phyloP scores from a whole-genome alignment of 2,797 vertebrate genomes.

The Nyctalus aviator region DNA sequence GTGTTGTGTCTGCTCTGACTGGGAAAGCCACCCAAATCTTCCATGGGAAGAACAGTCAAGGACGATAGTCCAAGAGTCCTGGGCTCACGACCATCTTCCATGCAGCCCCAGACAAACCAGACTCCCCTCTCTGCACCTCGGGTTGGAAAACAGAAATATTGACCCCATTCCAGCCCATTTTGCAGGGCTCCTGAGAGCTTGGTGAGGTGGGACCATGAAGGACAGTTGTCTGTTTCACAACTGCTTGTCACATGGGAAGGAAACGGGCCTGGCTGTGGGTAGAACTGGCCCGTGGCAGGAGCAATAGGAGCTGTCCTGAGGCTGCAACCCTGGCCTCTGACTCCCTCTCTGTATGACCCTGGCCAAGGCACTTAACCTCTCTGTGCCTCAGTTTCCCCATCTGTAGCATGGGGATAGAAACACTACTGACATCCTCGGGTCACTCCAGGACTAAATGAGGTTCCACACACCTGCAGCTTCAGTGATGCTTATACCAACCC shows the following conservation, averaged over 20 bases:
- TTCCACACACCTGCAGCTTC: background rate
- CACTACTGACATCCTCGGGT: no score
- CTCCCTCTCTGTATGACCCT: background rate
- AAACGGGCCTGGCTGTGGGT: background rate
- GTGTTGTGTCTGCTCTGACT: background rate
- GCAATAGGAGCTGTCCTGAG: background rate
- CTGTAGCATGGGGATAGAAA: background rate
- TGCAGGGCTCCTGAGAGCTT: background rate
- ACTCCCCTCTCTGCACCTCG: background rate
- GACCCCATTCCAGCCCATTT: background rate
- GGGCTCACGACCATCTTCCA: background rate
- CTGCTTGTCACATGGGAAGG: background rate
- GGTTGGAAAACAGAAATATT: background rate
- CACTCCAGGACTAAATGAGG: background rate
- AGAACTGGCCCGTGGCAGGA: background rate
- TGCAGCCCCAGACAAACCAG: background rate
- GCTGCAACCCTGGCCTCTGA: background rate
- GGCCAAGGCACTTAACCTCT: background rate
- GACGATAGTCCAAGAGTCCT: background rate
- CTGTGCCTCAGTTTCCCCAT: background rate
- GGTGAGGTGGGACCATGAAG: background rate
- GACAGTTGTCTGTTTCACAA: conserved; percentile 45
- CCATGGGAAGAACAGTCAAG: background rate
- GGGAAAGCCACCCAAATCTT: background rate
- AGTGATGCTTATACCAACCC: accelerated